Evolutionary conservation across 2,113 vertebrate species (phyloP), one percentile per base, ranked within the genome.

Genomic region (Rynchops niger): DNA sequence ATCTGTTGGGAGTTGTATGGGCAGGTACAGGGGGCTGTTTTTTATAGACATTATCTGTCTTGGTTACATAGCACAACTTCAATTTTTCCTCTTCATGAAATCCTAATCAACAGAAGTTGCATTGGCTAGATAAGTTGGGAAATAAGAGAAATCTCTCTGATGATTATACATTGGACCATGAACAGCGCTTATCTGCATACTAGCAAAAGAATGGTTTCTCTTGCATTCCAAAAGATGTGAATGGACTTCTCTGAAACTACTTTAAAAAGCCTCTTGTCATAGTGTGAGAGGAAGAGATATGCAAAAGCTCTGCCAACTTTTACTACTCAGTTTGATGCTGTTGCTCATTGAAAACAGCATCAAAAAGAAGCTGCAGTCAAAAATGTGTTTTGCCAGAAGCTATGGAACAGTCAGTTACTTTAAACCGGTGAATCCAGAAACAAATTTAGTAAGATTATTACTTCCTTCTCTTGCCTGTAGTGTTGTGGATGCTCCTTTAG

Each of bases 331-430:
- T 95, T 83, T 94, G 74, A 92, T 91, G 25, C 53, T 84, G 43
- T 23, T 94, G 50, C 63, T 86, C 62, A 73, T 21, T 93, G 86
- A 63, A 94, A 77, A 93, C 59, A 71, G 43, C 67, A 82, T 83
- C 40, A 91, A 94, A 96, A 97, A 93, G 38, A 88, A 92, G 15
- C 38, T 83, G 20, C 61, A 81, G 45, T 73, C 36, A 85, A 88
- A 90, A 82, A 76, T 40, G 42, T 88, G 65, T 63, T 90, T 96
- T 89, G 53, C 74, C 86, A 88, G 70, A 77, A 94, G 85, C 76
- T 55, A 55, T 11, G 15, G 23, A 96, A 93, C 58, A 91, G 26
- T 53, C 58, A 86, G 30, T 70, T 53, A 53, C 76, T 71, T 83
- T 71, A 77, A 88, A 88, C 12, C 9, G 55, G 34, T 91, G 80